These are phyloP conservation scores for Ornithorhynchus anatinus DNA, from an alignment of 2,113 vertebrate genomes.

Conservation along the genomic window DNA sequence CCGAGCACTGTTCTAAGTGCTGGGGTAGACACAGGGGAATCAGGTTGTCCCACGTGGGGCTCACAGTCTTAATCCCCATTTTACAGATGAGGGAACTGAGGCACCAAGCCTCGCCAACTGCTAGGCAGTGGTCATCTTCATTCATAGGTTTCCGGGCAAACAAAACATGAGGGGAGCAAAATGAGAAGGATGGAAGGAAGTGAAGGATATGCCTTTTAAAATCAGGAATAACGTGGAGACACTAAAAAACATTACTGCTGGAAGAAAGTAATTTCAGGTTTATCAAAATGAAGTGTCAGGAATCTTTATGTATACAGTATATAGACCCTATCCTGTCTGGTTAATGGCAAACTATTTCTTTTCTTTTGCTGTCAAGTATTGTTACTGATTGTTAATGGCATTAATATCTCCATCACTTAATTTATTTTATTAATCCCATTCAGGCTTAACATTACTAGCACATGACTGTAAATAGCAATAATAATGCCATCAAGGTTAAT, in stretches of 20 bases:
- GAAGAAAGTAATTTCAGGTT: slow-evolving; percentile 42
- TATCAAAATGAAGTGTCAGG: slow-evolving; percentile 45
- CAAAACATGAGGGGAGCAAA: not conserved
- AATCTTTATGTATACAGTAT: slow-evolving; percentile 36
- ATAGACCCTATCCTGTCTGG: slow-evolving; percentile 22
- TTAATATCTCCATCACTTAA: slow-evolving; percentile 69
- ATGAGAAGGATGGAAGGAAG: not conserved
- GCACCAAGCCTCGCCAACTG: not conserved
- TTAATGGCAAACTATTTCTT: slow-evolving; percentile 56
- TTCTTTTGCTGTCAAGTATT: slow-evolving; percentile 56
- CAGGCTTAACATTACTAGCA: slow-evolving; percentile 58
- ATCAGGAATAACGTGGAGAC: not conserved
- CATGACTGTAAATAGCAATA: slow-evolving; percentile 64
- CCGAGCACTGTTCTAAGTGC: no score
- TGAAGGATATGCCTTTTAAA: not conserved
- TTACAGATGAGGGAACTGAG: no score
- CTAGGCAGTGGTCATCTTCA: slow-evolving; percentile 21
- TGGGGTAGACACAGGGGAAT: no score
- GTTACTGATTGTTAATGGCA: slow-evolving; percentile 63
- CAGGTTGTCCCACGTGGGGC: no score
- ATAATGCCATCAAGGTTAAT: slow-evolving; percentile 62
- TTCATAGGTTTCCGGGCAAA: slow-evolving; percentile 4
- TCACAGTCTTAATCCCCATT: no score
- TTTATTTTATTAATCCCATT: slow-evolving; percentile 71
- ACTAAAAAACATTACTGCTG: not conserved